phyloP scores from a whole-genome alignment of 1,140 invertebrate genomes.

The Neodiprion fabricii region DNA sequence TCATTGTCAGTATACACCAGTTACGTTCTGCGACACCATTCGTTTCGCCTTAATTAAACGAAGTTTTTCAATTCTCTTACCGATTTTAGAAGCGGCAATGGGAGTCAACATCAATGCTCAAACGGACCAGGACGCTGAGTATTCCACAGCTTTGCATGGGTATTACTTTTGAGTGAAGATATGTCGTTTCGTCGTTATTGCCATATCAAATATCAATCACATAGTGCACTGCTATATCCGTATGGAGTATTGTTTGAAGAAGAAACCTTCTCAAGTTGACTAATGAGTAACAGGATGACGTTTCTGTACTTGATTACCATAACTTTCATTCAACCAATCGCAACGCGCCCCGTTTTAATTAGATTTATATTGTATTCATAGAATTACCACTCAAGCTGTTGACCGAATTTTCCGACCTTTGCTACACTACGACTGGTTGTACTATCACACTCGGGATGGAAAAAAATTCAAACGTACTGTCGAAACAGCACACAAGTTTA shows the following conservation, averaged over 20 bases:
- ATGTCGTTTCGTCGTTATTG: slow-evolving; percentile 8
- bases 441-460: slow-evolving; percentile 40
- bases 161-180: slow-evolving; percentile 42
- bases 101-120: slow-evolving; percentile 79
- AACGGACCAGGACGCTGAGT: slow-evolving; percentile 71
- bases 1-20: no score
- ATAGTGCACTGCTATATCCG: background rate
- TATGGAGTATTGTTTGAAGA: background rate
- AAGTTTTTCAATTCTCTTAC: background rate
- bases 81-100: slow-evolving; percentile 80
- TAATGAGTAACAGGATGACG: background rate
- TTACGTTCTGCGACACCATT: no score
- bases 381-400: background rate
- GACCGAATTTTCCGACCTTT: slow-evolving; percentile 27
- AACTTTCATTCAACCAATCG: background rate
- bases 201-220: slow-evolving; percentile 30
- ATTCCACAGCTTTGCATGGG: slow-evolving; percentile 74
- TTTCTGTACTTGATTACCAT: background rate
- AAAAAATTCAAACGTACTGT: slow-evolving; percentile 57
- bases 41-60: background rate
- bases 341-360: background rate
- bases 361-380: slow-evolving; percentile 7
- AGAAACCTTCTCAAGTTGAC: background rate
- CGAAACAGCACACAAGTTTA: slow-evolving; percentile 65
- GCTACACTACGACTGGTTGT: slow-evolving; percentile 22